A percentile compares a stretch with the other conserved stretches of the same genome.
These are phyloP conservation scores for Myotis brandtii DNA, from an alignment of 2,113 vertebrate species.

Conservation along the genomic window DNA sequence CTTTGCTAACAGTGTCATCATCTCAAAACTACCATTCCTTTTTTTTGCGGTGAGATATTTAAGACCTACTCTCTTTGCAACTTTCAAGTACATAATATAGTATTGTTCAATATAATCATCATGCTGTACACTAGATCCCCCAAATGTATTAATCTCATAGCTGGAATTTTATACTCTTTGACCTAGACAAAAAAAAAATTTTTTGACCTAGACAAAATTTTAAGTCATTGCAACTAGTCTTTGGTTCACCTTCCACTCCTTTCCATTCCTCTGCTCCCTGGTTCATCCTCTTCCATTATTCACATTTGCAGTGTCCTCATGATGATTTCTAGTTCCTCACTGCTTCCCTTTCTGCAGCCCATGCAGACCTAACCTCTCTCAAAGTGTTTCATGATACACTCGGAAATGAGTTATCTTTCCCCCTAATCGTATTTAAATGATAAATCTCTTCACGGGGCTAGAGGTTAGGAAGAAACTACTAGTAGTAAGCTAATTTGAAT, in stretches of 20 bases:
- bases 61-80: not conserved
- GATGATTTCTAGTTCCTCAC: not conserved
- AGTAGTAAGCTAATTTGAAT: conserved; percentile 23
- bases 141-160: not conserved
- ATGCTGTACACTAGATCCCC: not conserved
- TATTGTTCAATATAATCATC: not conserved
- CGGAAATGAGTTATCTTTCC: not conserved
- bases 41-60: not conserved
- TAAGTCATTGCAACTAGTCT: conserved; percentile 14
- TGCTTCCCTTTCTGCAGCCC: not conserved
- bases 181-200: not conserved
- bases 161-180: not conserved
- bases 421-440: not conserved
- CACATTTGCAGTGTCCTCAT: not conserved
- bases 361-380: not conserved
- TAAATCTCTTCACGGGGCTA: not conserved
- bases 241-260: not conserved
- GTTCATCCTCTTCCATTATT: not conserved
- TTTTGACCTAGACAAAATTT: not conserved
- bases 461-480: not conserved
- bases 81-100: not conserved
- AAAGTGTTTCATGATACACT: not conserved
- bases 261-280: not conserved
- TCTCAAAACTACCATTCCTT: not conserved
- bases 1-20: not conserved